Percentiles rank a stretch among this genome's conserved stretches.
Evolutionary conservation across 2,797 vertebrate species (phyloP).

Genomic region (Hippoglossus hippoglossus): DNA sequence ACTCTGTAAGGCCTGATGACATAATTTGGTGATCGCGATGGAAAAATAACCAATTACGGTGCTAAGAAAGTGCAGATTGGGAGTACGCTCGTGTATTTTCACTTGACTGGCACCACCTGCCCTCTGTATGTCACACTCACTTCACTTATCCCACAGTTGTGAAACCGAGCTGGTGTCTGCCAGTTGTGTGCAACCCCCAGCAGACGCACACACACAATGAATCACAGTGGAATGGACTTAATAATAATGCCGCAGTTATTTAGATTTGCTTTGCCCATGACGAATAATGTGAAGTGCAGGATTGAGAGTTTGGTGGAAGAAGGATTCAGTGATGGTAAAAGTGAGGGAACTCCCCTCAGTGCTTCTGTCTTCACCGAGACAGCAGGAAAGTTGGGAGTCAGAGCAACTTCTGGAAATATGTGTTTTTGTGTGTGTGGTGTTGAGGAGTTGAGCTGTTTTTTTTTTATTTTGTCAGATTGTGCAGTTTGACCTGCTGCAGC

Average conservation of each 20-base stretch:
- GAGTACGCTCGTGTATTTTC: conserved; percentile 83
- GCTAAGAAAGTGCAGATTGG: conserved; percentile 79
- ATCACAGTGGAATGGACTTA: conserved; percentile 44
- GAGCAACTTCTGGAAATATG: conserved; percentile 28
- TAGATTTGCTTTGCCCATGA: conserved; percentile 46
- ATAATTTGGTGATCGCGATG: conserved; percentile 74
- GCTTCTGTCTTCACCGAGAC: conserved; percentile 20
- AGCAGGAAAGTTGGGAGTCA: conserved; percentile 38
- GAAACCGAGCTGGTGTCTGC: conserved; percentile 63
- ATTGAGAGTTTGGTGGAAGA: conserved; percentile 21
- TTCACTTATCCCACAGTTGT: conserved; percentile 70
- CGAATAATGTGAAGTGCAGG: conserved; percentile 21
- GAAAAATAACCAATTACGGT: conserved; percentile 77
- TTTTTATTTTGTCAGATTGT: conserved; percentile 29
- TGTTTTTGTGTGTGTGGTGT: conserved; percentile 2
- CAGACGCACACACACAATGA: conserved; percentile 39
- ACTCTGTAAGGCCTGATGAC: conserved; percentile 86
- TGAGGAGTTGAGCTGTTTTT: not conserved
- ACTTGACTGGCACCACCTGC: conserved; percentile 84
- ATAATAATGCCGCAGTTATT: conserved; percentile 35
- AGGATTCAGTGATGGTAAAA: conserved; percentile 2
- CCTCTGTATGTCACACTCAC: conserved; percentile 75
- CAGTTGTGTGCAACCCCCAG: conserved; percentile 65
- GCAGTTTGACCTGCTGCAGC: conserved; percentile 34
- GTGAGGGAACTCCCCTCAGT: conserved; percentile 10